Evolutionary conservation across 2,888 invertebrate genomes (phyloP).

Genomic region (Apodemia hepburni): DNA sequence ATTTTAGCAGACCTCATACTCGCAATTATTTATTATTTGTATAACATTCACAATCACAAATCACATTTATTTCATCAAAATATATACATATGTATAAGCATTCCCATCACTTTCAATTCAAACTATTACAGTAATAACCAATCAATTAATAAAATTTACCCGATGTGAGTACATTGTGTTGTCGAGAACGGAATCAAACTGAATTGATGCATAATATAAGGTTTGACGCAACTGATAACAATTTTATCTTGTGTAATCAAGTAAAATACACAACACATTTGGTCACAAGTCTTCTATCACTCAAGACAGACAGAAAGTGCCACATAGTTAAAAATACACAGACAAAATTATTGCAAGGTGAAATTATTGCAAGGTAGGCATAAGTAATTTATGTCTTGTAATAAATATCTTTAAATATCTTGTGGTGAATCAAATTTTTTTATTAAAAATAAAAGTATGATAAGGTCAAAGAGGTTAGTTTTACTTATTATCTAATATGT

Average conservation of each 20-base stretch:
- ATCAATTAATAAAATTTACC: slow-evolving; percentile 48
- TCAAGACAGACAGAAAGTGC: slow-evolving; percentile 33
- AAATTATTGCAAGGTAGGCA: neutral
- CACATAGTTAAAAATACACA: neutral
- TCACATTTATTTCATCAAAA: slow-evolving; percentile 18
- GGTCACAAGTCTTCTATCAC: slow-evolving; percentile 42
- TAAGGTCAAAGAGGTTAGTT: slow-evolving; percentile 62
- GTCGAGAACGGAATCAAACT: slow-evolving; percentile 59
- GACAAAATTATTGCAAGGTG: neutral
- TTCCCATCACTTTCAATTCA: slow-evolving; percentile 30
- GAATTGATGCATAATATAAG: slow-evolving; percentile 51
- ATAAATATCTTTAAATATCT: no score
- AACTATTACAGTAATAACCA: slow-evolving; percentile 14
- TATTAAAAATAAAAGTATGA: slow-evolving; percentile 16
- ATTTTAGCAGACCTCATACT: neutral
- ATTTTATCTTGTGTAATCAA: slow-evolving; percentile 50
- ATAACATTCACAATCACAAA: slow-evolving; percentile 23
- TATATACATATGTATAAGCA: slow-evolving; percentile 30
- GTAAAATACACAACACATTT: slow-evolving; percentile 42
- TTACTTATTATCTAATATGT: slow-evolving; percentile 53
- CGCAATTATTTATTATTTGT: slow-evolving; percentile 16
- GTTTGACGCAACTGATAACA: slow-evolving; percentile 66
- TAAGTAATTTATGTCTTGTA: no score
- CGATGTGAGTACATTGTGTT: slow-evolving; percentile 66
- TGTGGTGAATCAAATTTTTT: neutral